Evolutionary conservation across 2,797 vertebrate species (phyloP).

Genomic region (Oryzias sinensis): DNA sequence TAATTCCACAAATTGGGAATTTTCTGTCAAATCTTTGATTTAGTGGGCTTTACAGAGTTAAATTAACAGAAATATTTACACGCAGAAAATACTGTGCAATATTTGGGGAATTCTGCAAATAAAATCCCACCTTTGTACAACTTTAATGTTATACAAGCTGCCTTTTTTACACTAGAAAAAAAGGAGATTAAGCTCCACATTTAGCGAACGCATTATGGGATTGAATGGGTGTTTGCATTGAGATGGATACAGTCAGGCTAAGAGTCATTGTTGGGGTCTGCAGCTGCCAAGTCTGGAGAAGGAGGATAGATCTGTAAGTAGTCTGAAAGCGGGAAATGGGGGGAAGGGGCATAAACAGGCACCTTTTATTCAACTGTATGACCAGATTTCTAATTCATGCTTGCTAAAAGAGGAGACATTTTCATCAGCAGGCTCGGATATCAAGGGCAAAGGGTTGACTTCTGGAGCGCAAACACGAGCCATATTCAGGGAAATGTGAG

Average conservation of each 20-base stretch:
- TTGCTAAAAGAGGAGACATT: neutral
- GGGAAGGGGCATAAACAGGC: constrained; percentile 12
- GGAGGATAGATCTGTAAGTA: constrained; percentile 28
- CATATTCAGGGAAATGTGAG: constrained; percentile 47
- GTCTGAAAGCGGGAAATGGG: constrained; percentile 21
- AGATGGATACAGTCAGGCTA: constrained; percentile 36
- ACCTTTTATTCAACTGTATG: neutral
- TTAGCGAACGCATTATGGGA: constrained; percentile 27
- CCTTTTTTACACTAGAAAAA: constrained; percentile 40
- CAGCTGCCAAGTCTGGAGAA: constrained; percentile 54
- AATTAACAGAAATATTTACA: neutral
- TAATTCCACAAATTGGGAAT: too few relatives aligned
- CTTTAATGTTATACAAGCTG: constrained; percentile 22
- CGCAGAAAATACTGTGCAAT: neutral
- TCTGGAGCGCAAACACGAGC: constrained; percentile 41
- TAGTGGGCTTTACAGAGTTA: too few relatives aligned
- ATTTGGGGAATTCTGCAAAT: constrained; percentile 3
- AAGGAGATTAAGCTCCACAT: constrained; percentile 24
- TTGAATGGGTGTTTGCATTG: constrained; percentile 36
- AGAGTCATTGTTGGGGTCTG: constrained; percentile 48
- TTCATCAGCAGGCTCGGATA: constrained; percentile 15
- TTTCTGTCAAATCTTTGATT: too few relatives aligned
- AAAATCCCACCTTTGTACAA: constrained; percentile 2
- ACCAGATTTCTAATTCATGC: constrained; percentile 6
- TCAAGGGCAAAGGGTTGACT: too few relatives aligned